These are phyloP conservation scores for Nothocercus julius DNA, from an alignment of 2,113 vertebrate species.

Conservation along the genomic window DNA sequence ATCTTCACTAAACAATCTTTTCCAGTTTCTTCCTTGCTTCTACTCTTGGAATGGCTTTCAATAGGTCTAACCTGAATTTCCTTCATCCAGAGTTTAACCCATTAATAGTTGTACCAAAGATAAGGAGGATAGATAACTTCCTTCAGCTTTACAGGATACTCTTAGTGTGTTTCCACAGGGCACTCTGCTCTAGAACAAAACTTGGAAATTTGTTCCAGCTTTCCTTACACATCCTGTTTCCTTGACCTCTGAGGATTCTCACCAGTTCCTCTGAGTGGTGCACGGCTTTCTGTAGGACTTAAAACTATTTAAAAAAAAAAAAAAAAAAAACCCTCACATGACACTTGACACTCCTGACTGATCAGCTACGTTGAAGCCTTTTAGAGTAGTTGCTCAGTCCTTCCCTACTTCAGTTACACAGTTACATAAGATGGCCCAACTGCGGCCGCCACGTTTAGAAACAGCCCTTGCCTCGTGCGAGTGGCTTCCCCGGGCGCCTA, in stretches of 20 bases:
- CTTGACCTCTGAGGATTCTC: neutral
- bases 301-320: neutral
- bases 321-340: neutral
- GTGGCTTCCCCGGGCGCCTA: neutral
- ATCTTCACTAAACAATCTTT: neutral
- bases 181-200: neutral
- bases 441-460: neutral
- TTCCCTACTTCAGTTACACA: neutral
- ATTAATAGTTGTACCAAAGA: neutral
- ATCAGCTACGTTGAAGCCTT: neutral
- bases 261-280: slow-evolving; percentile 11
- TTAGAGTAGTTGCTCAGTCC: neutral
- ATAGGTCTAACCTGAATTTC: neutral
- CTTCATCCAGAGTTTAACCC: neutral
- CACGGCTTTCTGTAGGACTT: neutral
- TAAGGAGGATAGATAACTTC: neutral
- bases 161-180: neutral
- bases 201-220: slow-evolving; percentile 4
- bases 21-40: neutral
- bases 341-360: neutral
- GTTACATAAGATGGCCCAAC: accelerated
- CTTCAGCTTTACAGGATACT: neutral
- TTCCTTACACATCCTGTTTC: neutral
- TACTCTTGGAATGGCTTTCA: neutral
- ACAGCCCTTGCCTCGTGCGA: neutral